A percentile compares a stretch with the other conserved stretches of the same genome.
Evolutionary conservation across 2,888 invertebrate genomes (phyloP).

Genomic region (Stegophylla sp.): DNA sequence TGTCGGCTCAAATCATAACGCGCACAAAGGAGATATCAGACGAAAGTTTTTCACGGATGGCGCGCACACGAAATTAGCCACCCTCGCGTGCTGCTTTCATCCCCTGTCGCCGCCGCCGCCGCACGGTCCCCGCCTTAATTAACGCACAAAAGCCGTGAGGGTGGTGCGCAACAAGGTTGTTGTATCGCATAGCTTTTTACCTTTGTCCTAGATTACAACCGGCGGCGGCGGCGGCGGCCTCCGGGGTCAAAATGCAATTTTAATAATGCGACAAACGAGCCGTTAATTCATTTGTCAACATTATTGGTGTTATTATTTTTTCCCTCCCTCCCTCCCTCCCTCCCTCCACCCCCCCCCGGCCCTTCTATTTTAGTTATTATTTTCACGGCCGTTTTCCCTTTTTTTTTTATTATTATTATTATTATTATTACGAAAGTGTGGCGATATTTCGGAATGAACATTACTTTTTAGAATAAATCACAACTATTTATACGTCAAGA

Average conservation of each 20-base stretch:
- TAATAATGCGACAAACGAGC: constrained; percentile 54
- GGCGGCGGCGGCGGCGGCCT: neutral
- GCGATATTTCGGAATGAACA: too few species aligned
- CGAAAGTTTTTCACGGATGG: constrained; percentile 30
- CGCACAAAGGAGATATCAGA: constrained; percentile 54
- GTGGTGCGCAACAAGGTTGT: too few species aligned
- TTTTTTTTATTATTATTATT: constrained; percentile 20
- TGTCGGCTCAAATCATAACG: constrained; percentile 57
- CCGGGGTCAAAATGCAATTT: constrained; percentile 30
- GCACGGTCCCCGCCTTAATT: constrained; percentile 39
- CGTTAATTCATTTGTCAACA: constrained; percentile 38
- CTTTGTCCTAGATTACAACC: constrained; percentile 45
- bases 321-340: too few species aligned
- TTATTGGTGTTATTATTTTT: constrained; percentile 17
- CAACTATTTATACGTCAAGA: too few species aligned
- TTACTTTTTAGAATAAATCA: too few species aligned
- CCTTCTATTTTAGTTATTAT: neutral
- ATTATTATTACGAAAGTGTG: neutral
- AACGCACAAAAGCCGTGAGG: constrained; percentile 43
- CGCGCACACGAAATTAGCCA: constrained; percentile 1
- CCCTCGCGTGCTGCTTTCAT: neutral
- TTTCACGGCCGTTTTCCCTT: neutral
- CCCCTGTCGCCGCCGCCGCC: neutral
- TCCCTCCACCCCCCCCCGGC: too few species aligned
- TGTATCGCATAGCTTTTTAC: constrained; percentile 34